phyloP scores from a whole-genome alignment of 23 tunicate genomes.

The Styela plicata region DNA sequence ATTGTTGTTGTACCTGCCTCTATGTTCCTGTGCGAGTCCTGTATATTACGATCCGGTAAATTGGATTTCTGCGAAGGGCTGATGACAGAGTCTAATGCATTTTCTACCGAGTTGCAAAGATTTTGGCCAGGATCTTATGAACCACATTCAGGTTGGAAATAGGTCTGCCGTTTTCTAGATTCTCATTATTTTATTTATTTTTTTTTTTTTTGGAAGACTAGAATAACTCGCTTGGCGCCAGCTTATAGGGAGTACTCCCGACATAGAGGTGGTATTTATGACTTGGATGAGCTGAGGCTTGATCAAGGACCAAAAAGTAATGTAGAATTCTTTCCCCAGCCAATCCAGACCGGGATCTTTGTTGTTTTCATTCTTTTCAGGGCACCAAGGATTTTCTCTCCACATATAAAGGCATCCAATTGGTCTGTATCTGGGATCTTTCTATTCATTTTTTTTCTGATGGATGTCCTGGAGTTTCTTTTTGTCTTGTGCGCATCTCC shows the following conservation, averaged over 20 bases:
- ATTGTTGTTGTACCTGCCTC: too few relatives aligned
- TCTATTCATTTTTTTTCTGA: not conserved
- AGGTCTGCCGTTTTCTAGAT: not conserved
- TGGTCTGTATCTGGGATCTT: not conserved
- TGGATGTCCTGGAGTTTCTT: not conserved
- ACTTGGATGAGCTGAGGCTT: too few relatives aligned
- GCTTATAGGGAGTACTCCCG: not conserved
- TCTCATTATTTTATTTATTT: too few relatives aligned
- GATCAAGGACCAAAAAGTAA: too few relatives aligned
- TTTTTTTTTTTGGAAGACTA: too few relatives aligned
- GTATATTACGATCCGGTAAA: not conserved
- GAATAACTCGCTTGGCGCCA: not conserved
- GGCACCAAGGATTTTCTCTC: too few relatives aligned
- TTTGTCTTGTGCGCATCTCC: not conserved
- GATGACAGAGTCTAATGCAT: not conserved
- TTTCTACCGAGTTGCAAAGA: not conserved
- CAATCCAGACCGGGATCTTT: too few relatives aligned
- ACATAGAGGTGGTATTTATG: too few relatives aligned
- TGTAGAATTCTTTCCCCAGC: too few relatives aligned
- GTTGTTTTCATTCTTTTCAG: too few relatives aligned
- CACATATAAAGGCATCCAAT: not conserved
- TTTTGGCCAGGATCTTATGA: not conserved
- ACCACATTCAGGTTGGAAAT: not conserved
- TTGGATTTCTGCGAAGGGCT: not conserved
- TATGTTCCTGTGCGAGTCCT: not conserved